Evolutionary conservation across 2,888 invertebrate genomes (phyloP), one percentile per base, ranked within the genome.

Genomic region (Leptogaster cylindrica): DNA sequence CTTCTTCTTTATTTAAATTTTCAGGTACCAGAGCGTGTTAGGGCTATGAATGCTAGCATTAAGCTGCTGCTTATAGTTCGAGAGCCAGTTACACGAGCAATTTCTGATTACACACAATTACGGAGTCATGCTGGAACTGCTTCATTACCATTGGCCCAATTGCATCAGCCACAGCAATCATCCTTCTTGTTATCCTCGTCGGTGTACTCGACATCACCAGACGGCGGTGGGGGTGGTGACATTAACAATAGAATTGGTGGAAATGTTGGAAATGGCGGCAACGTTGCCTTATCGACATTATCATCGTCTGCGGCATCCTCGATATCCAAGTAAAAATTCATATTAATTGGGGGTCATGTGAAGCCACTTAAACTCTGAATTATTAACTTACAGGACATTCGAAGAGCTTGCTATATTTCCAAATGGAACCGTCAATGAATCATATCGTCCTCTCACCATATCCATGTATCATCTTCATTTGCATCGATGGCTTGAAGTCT

Each of bases 101-200:
- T 99, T 76, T 97, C 97, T 10, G 98, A 98, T 85, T 97, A 96
- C 83, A 93, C 95, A 16, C 97, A 97, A 82, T 84, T 96, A 74
- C 87, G 91, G 71, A 92, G 91, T 74, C 90, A 92, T 76, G 90
- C 92, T 20, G 89, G 90, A 33, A 89, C 91, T 1, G 89, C 90
- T 7, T 87, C 88, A 71, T 87, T 90, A 3, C 83, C 85, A 64
- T 66, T 36, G 23, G 50, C 31, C 25, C 36, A 58, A 25, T n/a
- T 25, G 10, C 48, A 48, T 18, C 55, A 58, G 6, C 48, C 58
- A 16, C 31, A 68, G 68, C 2, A 67, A 48, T 46, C 68, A 64
- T 64, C 46, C 46, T 31, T 48, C 20, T 33, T 31, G 18, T 46
- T 48, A 36, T 33, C 25, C 20, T 50, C 48, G 33, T 64, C 46